Evolutionary conservation across 2,797 vertebrate species (phyloP), one percentile per base, ranked within the genome.

Genomic region (Paratrypauchen microcephalus): DNA sequence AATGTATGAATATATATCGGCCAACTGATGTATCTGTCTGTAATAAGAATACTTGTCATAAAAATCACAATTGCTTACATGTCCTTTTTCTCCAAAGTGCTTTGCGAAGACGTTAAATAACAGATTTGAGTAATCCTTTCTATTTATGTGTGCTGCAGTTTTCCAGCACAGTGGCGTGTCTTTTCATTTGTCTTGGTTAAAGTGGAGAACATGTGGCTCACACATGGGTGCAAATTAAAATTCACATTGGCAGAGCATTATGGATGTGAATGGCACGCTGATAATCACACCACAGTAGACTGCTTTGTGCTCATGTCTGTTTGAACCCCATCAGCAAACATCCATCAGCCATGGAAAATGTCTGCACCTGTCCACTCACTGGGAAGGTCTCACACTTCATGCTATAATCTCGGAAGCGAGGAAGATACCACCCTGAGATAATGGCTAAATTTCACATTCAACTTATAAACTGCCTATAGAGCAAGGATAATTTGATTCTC

Each of bases 211-310:
- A 73, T 64, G 74, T 68, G 71, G 74, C 71, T 79, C 77, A 71
- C 73, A 81, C 66, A 76, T 70, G 71, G 67, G 56, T 59, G 36
- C 69, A 72, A 71, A 76, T 85, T 77, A 78, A 73, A 69, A 89
- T 83, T 82, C 65, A 59, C 67, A 69, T 69, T 73, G 26, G 70
- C 69, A 69, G 56, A 23, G 55, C 57, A 28, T 74, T 52, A 67
- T 48, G n/a, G 39, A 61, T 30, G 58, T 30, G 0, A 74, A 74
- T 67, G 67, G 75, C 77, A 26, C 66, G 70, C 59, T 61, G 59
- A 39, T 41, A 73, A 64, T 67, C 74, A 71, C 32, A 71, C 67
- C 24, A 24, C 24, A 63, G 36, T 24, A 75, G 73, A 72, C 61
- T 66, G 71, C 54, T 73, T 59, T 60, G 59, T 73, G n/a, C 66